Percentiles rank a stretch among this genome's conserved stretches.
These are phyloP conservation scores for Sabellastarte sp. DNA, from an alignment of 2,888 invertebrate genomes.

Conservation along the genomic window DNA sequence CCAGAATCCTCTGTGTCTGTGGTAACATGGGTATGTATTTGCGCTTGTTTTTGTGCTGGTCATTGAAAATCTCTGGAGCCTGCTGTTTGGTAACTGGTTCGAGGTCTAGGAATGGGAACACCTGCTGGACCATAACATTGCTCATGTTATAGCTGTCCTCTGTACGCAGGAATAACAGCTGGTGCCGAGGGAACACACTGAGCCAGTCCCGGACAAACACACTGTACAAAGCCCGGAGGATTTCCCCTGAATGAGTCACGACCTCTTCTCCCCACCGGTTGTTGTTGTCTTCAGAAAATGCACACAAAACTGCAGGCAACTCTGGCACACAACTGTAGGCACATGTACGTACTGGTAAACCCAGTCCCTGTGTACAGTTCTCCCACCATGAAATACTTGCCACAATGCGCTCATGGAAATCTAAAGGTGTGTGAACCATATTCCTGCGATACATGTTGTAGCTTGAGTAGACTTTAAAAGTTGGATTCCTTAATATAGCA, in stretches of 20 bases:
- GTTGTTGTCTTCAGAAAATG: neutral
- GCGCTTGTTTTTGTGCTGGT: neutral
- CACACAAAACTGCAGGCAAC: neutral
- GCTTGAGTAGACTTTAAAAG: neutral
- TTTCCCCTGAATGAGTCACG: neutral
- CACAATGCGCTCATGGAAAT: neutral
- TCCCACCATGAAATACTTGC: neutral
- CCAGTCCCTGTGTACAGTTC: neutral
- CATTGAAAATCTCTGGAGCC: neutral
- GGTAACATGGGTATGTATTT: neutral
- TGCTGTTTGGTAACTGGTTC: neutral
- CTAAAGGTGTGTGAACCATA: neutral
- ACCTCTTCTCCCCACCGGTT: neutral
- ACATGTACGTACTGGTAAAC: neutral
- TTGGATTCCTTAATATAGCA: neutral
- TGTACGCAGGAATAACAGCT: neutral
- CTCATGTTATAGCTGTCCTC: neutral
- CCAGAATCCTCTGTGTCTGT: neutral
- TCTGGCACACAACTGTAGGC: neutral
- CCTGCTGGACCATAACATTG: neutral
- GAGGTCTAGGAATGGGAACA: neutral
- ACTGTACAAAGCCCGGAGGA: neutral
- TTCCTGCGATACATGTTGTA: neutral
- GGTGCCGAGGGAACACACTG: neutral
- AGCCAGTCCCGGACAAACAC: neutral